Percentiles rank a stretch among this genome's conserved stretches.
phyloP scores from a whole-genome alignment of 2,888 invertebrate species.

The Danaus chrysippus region DNA sequence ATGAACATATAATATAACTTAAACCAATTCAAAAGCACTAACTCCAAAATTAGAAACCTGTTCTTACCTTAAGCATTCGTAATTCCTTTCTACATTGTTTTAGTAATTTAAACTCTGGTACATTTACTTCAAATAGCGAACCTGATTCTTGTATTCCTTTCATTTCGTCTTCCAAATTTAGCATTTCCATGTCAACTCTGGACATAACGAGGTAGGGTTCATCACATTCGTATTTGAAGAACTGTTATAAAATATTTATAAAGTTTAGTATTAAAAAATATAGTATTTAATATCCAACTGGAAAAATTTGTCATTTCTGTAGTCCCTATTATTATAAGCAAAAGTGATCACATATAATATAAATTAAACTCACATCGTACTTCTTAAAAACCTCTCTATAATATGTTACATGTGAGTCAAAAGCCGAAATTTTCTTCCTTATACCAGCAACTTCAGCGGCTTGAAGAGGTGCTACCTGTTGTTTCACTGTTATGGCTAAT shows the following conservation, averaged over 20 bases:
- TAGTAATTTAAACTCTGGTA: conserved; percentile 95
- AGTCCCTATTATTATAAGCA: neutral
- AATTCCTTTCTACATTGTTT: conserved; percentile 95
- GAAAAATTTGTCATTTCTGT: neutral
- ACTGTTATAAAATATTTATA: conserved; percentile 48
- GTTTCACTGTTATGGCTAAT: conserved; percentile 92
- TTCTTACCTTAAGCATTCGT: conserved; percentile 86
- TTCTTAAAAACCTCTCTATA: conserved; percentile 94
- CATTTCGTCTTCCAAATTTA: conserved; percentile 92
- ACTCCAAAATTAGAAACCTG: no score
- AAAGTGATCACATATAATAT: neutral
- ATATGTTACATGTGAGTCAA: conserved; percentile 89
- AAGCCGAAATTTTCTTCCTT: conserved; percentile 89
- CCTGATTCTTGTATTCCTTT: conserved; percentile 92
- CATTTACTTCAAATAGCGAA: conserved; percentile 94
- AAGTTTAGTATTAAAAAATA: neutral
- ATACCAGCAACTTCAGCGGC: conserved; percentile 96
- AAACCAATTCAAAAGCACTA: neutral
- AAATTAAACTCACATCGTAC: conserved; percentile 65
- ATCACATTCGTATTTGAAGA: conserved; percentile 86
- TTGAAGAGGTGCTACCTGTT: conserved; percentile 96
- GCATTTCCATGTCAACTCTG: conserved; percentile 87
- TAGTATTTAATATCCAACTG: neutral
- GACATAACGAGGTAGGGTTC: conserved; percentile 88
- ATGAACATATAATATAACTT: conserved; percentile 6